Base-by-base conservation (phyloP, 2,888 invertebrate species). In the Norana najaformis region DNA sequence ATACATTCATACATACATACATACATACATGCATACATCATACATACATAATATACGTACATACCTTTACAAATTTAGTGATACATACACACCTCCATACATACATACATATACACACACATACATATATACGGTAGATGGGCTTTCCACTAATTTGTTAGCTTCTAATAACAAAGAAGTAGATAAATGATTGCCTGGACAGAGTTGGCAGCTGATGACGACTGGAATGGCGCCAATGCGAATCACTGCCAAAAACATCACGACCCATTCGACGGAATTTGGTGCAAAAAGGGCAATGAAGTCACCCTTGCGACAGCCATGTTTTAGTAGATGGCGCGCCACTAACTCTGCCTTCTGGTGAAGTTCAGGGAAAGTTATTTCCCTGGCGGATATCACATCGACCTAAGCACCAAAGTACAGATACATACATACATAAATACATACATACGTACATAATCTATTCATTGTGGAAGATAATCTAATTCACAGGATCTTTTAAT, bases 261-360 rank as follows among this genome's bases (percentile, higher is more conserved):
- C 37, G 83, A 83, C 83, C 89, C 89, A 89, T 36, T 89, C 89
- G 83, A 89, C 83, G 83, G 89, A 89, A 34, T 89, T 89, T 69
- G 36, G 89, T 11, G 83, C 82, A 34, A 89, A 89, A 30, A 89
- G 83, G 82, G 36, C 89, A 20, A 89, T 35, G 0, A 6, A 36
- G 38, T 89, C 89, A 34, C 89, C 89, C 36, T 37, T 37, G 30
- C 83, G 37, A 89, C 83, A 82, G 20, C 89, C 82, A 83, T 83
- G 35, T 30, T 34, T 20, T 16, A 83, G 6, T 16, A 36, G 36
- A 83, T 83, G 83, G 4, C 35, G 83, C 35, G 83, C 83, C 83
- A 83, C 83, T 83, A 83, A 14, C 35, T 35, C 83, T 34, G 83
- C 34, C 83, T 30, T 83, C 36, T 36, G 34, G 5, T 30, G 34